These are phyloP conservation scores for Blennius ocellaris DNA, from an alignment of 2,113 vertebrate genomes.

Conservation along the genomic window DNA sequence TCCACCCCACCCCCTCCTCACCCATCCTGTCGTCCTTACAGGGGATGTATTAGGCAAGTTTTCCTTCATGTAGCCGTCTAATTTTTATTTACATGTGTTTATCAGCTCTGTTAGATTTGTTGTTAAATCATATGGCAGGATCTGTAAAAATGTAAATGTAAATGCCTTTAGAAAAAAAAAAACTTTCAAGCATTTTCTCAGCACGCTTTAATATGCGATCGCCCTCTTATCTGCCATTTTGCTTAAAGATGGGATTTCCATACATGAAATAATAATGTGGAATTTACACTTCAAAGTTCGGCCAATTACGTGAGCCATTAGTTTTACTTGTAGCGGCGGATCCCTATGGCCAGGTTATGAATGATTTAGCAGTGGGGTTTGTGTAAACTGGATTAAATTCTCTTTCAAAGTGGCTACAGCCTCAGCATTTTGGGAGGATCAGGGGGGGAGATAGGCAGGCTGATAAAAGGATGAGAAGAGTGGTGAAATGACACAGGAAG, in stretches of 20 bases:
- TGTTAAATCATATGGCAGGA: constrained; percentile 1
- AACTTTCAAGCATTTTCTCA: constrained; percentile 22
- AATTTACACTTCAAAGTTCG: constrained; percentile 79
- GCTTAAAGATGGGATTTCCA: constrained; percentile 71
- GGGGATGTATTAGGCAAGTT: constrained; percentile 73
- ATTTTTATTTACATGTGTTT: constrained; percentile 94
- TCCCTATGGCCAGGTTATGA: constrained; percentile 75
- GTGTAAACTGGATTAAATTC: constrained; percentile 74
- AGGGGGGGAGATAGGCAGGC: constrained; percentile 33
- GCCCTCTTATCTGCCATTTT: constrained; percentile 63
- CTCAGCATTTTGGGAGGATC: constrained; percentile 28
- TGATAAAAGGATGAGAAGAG: constrained; percentile 50
- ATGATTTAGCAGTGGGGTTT: constrained; percentile 75
- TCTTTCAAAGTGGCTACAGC: constrained; percentile 56
- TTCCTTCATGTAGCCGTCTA: constrained; percentile 81
- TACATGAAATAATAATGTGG: constrained; percentile 77
- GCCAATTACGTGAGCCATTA: constrained; percentile 77
- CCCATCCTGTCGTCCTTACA: constrained; percentile 31
- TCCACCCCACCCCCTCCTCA: constrained; percentile 11
- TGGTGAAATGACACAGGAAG: constrained; percentile 56
- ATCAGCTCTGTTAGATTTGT: constrained; percentile 80
- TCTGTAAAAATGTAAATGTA: not conserved
- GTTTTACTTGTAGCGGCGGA: constrained; percentile 68
- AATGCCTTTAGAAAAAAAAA: constrained; percentile 14
- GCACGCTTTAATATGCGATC: constrained; percentile 35